Evolutionary conservation across 2,888 invertebrate species (phyloP).

Genomic region (Diplolepis rosae): DNA sequence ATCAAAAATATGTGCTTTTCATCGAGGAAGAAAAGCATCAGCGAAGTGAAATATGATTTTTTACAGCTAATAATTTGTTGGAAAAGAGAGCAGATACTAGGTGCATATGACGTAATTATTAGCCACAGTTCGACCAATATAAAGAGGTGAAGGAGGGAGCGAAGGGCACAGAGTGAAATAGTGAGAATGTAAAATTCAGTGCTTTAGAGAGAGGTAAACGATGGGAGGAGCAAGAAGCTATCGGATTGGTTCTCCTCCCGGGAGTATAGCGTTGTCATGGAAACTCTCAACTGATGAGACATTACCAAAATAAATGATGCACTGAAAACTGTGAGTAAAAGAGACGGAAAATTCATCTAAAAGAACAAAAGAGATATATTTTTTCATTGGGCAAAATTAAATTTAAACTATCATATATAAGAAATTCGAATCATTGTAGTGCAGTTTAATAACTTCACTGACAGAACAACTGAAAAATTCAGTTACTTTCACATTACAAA

Average conservation of each 20-base stretch:
- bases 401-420: too few species aligned
- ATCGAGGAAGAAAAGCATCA: constrained; percentile 7
- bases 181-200: constrained; percentile 22
- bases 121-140: constrained; percentile 54
- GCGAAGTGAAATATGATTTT: constrained; percentile 5
- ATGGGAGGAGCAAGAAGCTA: constrained; percentile 62
- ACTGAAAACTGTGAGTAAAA: constrained; percentile 14
- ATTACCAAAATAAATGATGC: constrained; percentile 38
- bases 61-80: not conserved
- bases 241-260: constrained; percentile 62
- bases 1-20: too few species aligned
- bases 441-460: too few species aligned
- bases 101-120: constrained; percentile 55
- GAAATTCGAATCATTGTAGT: too few species aligned
- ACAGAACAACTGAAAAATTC: too few species aligned
- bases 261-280: constrained; percentile 67
- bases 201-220: constrained; percentile 44
- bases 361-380: not conserved
- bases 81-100: constrained; percentile 10
- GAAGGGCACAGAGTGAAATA: constrained; percentile 33
- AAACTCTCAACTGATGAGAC: constrained; percentile 51
- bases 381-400: too few species aligned
- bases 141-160: constrained; percentile 41
- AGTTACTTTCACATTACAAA: too few species aligned
- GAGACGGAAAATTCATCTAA: not conserved